Percentiles rank a stretch among this genome's conserved stretches.
phyloP scores from a whole-genome alignment of 1,140 invertebrate species.

The Drosophila sp. region DNA sequence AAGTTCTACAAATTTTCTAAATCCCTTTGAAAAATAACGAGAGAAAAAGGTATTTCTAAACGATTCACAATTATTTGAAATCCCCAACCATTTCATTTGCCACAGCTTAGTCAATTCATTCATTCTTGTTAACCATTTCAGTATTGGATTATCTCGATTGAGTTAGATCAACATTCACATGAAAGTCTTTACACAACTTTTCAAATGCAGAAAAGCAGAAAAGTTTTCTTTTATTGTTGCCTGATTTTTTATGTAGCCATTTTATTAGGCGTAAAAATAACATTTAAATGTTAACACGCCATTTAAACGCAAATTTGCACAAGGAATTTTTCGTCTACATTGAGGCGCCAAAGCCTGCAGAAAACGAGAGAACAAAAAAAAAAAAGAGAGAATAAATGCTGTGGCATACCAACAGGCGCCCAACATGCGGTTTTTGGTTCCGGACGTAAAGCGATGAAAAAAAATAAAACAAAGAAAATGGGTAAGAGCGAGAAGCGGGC shows the following conservation, averaged over 20 bases:
- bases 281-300: constrained; percentile 77
- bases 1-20: too few species aligned
- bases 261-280: constrained; percentile 77
- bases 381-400: constrained; percentile 47
- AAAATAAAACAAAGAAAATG: constrained; percentile 17
- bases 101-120: not conserved
- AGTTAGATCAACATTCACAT: not conserved
- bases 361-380: constrained; percentile 33
- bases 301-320: constrained; percentile 72
- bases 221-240: constrained; percentile 42
- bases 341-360: constrained; percentile 22
- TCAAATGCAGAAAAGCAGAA: constrained; percentile 26
- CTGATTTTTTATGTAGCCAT: constrained; percentile 48
- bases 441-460: constrained; percentile 21
- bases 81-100: not conserved
- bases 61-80: not conserved
- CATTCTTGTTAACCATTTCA: not conserved
- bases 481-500: not conserved
- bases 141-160: not conserved
- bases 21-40: not conserved
- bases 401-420: constrained; percentile 68
- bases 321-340: constrained; percentile 43
- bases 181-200: constrained; percentile 6
- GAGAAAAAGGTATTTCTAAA: too few species aligned
- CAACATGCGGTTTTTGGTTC: constrained; percentile 54